These are phyloP conservation scores for Ormyrus nitidulus DNA, from an alignment of 2,888 invertebrate genomes.

Conservation along the genomic window DNA sequence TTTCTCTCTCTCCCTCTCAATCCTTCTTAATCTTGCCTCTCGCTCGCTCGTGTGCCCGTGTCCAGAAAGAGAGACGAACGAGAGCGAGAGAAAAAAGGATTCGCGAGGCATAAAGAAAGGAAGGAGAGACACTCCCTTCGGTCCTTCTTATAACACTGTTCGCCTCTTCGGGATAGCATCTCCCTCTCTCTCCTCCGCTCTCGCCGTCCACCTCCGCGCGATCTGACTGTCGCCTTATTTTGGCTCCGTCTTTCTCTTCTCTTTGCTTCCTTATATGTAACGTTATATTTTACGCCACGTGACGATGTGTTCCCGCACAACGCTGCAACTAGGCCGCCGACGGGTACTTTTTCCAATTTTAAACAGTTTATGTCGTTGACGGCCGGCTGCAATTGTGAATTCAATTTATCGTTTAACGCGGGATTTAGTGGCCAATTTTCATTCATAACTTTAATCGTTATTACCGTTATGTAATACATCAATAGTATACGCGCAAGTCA, in stretches of 20 bases:
- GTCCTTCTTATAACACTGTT: slow-evolving; percentile 58
- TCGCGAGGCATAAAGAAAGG: slow-evolving; percentile 59
- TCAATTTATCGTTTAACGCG: too few species aligned
- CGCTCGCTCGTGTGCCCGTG: slow-evolving; percentile 16
- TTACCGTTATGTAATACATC: too few species aligned
- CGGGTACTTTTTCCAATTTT: too few species aligned
- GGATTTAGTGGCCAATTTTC: too few species aligned
- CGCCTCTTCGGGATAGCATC: slow-evolving; percentile 69
- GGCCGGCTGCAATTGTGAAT: too few species aligned
- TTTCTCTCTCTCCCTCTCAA: slow-evolving; percentile 53
- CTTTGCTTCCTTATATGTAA: slow-evolving; percentile 56
- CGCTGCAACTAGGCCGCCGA: too few species aligned
- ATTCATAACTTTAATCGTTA: too few species aligned
- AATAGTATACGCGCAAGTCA: too few species aligned
- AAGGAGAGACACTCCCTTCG: slow-evolving; percentile 55
- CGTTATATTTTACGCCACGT: too few species aligned
- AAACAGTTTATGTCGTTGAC: too few species aligned
- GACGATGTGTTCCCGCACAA: too few species aligned
- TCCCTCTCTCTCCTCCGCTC: slow-evolving; percentile 61
- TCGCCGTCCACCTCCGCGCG: slow-evolving; percentile 59
- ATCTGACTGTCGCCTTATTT: slow-evolving; percentile 59
- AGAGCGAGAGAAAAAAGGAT: slow-evolving; percentile 41
- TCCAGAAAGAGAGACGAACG: slow-evolving; percentile 49
- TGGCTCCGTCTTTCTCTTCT: slow-evolving; percentile 57
- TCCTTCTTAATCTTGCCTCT: slow-evolving; percentile 57